Evolutionary conservation across 2,888 invertebrate species (phyloP), one percentile per base, ranked within the genome.

Genomic region (Drosophila borborema): DNA sequence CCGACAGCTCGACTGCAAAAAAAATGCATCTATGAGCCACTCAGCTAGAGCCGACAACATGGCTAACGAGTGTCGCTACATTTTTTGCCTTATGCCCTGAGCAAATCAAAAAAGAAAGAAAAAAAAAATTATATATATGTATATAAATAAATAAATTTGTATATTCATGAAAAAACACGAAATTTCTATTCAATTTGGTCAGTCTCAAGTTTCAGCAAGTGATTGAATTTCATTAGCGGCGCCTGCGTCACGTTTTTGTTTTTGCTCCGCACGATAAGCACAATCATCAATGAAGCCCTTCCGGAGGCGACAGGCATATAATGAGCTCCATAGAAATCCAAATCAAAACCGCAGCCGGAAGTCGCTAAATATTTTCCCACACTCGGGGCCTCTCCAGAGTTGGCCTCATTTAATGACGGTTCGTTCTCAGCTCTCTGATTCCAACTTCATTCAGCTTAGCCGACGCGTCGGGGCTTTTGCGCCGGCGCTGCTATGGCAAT

Each of bases 311-410:
- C 64, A 75, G 65, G 58, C 63, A 45, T 59, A 61, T 59, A 71
- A 72, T 76, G 72, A 79, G 80, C 77, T 82, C 55, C 68, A 62
- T 67, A 68, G 72, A 80, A 65, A 72, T 59, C 65, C 61, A 66
- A 82, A 81, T 80, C 75, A 74, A 80, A 82, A 64, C 82, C 88
- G 60, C 79, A 91, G 78, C 90, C 91, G 91, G 91, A 91, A 91
- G 91, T 90, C 81, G 89, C 77, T 74, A 79, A 90, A 90, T 88
- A 85, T 91, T 90, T 90, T 91, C 90, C 91, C 90, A 90, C 90
- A 91, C 86, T 90, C 80, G 56, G 59, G 56, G 55, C 69, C 77
- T 73, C 66, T 60, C 81, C 72, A 77, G 55, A 41, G 70, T 72
- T 86, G 90, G 86, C 89, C 86, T 89, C 84, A 85, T 85, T 89